Evolutionary conservation across 2,113 vertebrate species (phyloP), one percentile per base, ranked within the genome.

Genomic region (Rissa tridactyla): DNA sequence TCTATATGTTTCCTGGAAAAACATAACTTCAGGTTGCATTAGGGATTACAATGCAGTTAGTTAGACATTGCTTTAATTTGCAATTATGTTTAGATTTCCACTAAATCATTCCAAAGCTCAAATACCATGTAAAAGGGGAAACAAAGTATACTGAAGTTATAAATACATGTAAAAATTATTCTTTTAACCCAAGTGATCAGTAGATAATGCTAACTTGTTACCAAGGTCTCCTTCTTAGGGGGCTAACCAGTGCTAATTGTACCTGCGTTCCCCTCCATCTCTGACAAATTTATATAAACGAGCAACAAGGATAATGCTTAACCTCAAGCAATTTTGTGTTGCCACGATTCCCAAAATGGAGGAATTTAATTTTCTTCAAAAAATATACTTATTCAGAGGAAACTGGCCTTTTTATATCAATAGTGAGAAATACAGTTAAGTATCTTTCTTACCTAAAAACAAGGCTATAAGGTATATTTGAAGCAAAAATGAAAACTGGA

Each of bases 401-500:
- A 95, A 77, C 4, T 32, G 36, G 13, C 22, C 46, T 77, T 96
- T 90, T 82, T 13, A 27, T 62, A 55, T 92, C 68, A 75, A 62
- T 27, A 89, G 5, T 54, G 51, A 91, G 46, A 92, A 91, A 90
- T 9, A 73, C 10, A 87, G 29, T 32, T 13, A 49, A 79, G 32
- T 21, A 91, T 97, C 99, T 99, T 95, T 97, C 99, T 99, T 95
- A 99, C 99, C 99, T 75, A 99, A 96, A 97, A 99, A 98, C 98
- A 99, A 96, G 51, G 98, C 88, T 92, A 99, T 97, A 94, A 99
- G 98, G 94, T 99, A 99, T 85, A 99, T 32, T 82, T 98, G 97
- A 95, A 99, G 98, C 86, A 99, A 92, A 88, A 98, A 97, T 44
- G 99, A 99, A 94, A 99, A 99, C 95, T 98, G 98, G 94, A 99